A percentile compares a stretch with the other conserved stretches of the same genome.
phyloP scores from a whole-genome alignment of 92 coral and sea anemone genomes.

The Palythoa caribaeorum region DNA sequence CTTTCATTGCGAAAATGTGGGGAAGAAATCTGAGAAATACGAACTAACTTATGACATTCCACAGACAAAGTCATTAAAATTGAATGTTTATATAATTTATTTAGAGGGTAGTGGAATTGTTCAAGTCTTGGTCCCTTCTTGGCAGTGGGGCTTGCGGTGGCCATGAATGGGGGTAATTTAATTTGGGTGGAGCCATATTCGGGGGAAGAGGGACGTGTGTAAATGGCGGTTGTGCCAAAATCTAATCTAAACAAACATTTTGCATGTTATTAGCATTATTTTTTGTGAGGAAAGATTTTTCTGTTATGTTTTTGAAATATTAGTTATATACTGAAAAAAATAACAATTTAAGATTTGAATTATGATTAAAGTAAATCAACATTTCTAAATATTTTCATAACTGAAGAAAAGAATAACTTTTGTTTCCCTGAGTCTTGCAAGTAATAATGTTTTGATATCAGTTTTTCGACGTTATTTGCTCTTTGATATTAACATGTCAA shows the following conservation, averaged over 20 bases:
- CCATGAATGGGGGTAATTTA: neutral
- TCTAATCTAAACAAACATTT: neutral
- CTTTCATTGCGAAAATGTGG: neutral
- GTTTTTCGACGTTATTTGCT: neutral
- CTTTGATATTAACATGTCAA: neutral
- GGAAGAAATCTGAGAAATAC: neutral
- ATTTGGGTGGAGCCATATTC: conserved; percentile 37
- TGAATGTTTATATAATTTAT: neutral
- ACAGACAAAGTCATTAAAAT: neutral
- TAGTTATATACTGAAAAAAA: neutral
- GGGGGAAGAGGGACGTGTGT: conserved; percentile 20
- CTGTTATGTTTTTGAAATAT: neutral
- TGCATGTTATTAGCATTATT: neutral
- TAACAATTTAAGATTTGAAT: neutral
- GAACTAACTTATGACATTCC: neutral
- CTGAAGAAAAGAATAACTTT: conserved; percentile 11
- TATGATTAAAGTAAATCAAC: neutral
- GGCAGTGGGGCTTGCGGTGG: neutral
- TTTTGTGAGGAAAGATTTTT: no score
- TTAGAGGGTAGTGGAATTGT: neutral
- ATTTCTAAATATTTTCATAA: neutral
- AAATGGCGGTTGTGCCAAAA: neutral
- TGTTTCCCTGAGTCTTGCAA: neutral
- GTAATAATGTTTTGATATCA: neutral
- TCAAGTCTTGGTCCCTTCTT: neutral